phyloP scores from a whole-genome alignment of 1,140 invertebrate genomes.

The Psilanteris sp. region DNA sequence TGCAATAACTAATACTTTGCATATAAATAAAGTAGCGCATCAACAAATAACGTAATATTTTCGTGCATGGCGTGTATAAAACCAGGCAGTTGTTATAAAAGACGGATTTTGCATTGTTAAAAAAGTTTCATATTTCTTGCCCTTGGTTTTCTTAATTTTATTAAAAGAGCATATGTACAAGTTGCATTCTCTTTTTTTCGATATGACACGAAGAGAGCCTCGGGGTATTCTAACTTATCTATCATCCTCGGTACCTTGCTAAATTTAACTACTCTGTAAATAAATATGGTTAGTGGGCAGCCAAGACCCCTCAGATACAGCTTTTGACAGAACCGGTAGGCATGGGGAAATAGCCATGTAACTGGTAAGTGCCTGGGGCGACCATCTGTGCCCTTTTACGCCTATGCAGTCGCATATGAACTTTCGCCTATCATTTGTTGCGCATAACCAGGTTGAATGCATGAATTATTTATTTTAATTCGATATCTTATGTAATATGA shows the following conservation, averaged over 20 bases:
- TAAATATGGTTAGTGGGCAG: slow-evolving; percentile 79
- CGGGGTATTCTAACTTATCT: slow-evolving; percentile 66
- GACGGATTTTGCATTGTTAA: too few species aligned
- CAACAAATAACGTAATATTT: too few species aligned
- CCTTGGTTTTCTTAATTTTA: slow-evolving; percentile 33
- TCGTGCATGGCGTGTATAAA: too few species aligned
- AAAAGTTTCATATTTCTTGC: too few species aligned
- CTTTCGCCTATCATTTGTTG: slow-evolving; percentile 78
- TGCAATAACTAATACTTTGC: too few species aligned
- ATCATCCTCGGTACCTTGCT: slow-evolving; percentile 65
- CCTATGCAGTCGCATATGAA: slow-evolving; percentile 75
- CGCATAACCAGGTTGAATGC: slow-evolving; percentile 70
- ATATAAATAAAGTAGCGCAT: too few species aligned
- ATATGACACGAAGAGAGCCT: slow-evolving; percentile 52
- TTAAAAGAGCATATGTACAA: slow-evolving; percentile 57
- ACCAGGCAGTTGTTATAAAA: too few species aligned
- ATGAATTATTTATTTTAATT: slow-evolving; percentile 68
- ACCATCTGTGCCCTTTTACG: slow-evolving; percentile 79
- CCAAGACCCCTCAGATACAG: slow-evolving; percentile 73
- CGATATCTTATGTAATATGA: slow-evolving; percentile 38
- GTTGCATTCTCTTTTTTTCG: slow-evolving; percentile 44
- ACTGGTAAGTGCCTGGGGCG: slow-evolving; percentile 78
- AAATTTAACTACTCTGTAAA: slow-evolving; percentile 76
- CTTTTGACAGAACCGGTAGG: slow-evolving; percentile 73
- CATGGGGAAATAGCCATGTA: slow-evolving; percentile 70